phyloP scores from a whole-genome alignment of 2,888 invertebrate species.

The Oxystoma pomonae region DNA sequence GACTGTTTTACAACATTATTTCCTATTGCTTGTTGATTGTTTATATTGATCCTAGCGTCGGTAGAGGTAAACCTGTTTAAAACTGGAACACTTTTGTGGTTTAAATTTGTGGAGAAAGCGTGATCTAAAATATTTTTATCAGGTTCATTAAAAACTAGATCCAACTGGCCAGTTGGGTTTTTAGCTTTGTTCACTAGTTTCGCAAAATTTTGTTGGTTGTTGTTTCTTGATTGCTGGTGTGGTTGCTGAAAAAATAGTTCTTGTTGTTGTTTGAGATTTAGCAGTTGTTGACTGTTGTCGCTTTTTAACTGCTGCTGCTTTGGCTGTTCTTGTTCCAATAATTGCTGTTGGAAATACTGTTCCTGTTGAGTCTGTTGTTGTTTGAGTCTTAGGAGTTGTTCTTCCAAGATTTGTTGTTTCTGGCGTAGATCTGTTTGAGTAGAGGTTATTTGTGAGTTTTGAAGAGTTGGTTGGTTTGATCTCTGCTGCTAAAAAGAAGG shows the following conservation, averaged over 20 bases:
- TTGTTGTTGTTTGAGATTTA: background rate
- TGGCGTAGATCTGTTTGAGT: constrained; percentile 13
- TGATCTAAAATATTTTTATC: background rate
- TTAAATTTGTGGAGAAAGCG: background rate
- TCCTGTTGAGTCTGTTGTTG: constrained; percentile 51
- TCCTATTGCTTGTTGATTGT: no score
- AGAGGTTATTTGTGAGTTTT: no score
- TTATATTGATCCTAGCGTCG: background rate
- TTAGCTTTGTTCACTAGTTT: background rate
- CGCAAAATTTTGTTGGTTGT: background rate
- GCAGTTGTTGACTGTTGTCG: background rate
- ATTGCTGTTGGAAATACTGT: constrained; percentile 51
- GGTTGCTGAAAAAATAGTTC: background rate
- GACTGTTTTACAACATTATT: no score
- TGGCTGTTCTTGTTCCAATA: constrained; percentile 33
- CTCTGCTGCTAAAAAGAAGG: no score
- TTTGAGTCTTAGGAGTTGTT: constrained; percentile 60
- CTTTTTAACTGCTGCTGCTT: background rate
- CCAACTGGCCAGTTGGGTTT: constrained; percentile 11
- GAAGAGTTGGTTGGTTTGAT: background rate
- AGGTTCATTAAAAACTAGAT: constrained; percentile 23
- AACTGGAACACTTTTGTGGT: no score
- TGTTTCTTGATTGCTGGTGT: background rate
- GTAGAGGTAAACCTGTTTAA: background rate
- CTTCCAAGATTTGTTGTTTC: constrained; percentile 53